A percentile compares a stretch with the other conserved stretches of the same genome.
phyloP scores from a whole-genome alignment of 2,113 vertebrate species.

The Gasterosteus aculeatus region DNA sequence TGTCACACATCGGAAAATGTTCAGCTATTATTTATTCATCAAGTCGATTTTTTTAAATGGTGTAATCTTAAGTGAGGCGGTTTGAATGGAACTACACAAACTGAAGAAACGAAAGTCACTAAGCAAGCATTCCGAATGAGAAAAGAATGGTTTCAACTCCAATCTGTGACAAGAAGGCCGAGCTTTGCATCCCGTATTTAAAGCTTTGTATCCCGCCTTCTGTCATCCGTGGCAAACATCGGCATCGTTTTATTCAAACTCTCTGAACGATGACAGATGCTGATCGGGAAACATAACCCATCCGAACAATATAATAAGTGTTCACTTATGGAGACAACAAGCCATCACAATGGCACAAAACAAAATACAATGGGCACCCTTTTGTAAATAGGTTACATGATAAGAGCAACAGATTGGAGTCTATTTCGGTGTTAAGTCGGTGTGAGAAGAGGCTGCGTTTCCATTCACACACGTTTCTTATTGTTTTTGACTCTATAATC shows the following conservation, averaged over 20 bases:
- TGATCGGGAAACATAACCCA: background rate
- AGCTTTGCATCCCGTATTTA: background rate
- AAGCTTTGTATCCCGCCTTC: background rate
- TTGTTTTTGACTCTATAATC: constrained; percentile 77
- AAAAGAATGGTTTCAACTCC: background rate
- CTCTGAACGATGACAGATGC: constrained; percentile 50
- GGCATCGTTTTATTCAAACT: constrained; percentile 19
- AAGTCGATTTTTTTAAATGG: background rate
- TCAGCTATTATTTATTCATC: background rate
- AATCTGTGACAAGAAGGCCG: constrained; percentile 14
- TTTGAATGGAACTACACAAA: constrained; percentile 26
- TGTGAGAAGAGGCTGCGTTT: constrained; percentile 70
- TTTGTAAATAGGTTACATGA: constrained; percentile 58
- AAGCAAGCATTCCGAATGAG: background rate
- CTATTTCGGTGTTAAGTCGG: constrained; percentile 46
- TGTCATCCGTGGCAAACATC: constrained; percentile 8
- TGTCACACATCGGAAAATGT: background rate
- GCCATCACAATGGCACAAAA: background rate
- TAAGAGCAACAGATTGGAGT: constrained; percentile 65
- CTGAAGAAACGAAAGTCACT: constrained; percentile 10
- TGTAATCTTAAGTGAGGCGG: background rate
- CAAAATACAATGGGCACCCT: constrained; percentile 33
- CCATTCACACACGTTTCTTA: constrained; percentile 67
- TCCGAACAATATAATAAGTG: constrained; percentile 26
- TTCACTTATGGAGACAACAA: constrained; percentile 1